These are phyloP conservation scores for Enteromius unitaeniatus DNA, from an alignment of 2,797 vertebrate genomes.

Conservation along the genomic window DNA sequence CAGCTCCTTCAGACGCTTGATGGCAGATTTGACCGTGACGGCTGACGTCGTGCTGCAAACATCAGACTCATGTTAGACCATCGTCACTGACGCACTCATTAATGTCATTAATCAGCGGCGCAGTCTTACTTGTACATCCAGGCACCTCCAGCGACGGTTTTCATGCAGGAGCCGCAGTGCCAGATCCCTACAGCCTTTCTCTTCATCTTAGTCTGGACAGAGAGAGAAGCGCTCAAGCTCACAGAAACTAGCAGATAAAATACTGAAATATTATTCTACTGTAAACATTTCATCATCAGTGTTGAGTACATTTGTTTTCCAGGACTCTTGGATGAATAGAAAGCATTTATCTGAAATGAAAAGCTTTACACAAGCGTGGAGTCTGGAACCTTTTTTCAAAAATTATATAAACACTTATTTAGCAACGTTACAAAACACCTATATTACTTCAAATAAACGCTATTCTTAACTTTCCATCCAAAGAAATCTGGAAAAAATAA, in stretches of 20 bases:
- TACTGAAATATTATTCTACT: too few species aligned
- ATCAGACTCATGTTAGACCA: not conserved
- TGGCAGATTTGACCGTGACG: conserved; percentile 97
- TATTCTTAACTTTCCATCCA: too few species aligned
- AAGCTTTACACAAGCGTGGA: too few species aligned
- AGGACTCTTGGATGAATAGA: too few species aligned
- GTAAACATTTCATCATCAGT: too few species aligned
- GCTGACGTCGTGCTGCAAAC: conserved; percentile 92
- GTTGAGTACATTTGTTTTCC: too few species aligned
- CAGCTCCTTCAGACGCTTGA: conserved; percentile 97
- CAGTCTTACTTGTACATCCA: conserved; percentile 96
- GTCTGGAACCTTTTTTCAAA: too few species aligned
- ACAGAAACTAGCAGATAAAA: not conserved
- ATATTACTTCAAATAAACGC: too few species aligned
- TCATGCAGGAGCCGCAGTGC: conserved; percentile 98
- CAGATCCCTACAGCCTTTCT: conserved; percentile 97
- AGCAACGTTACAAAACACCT: too few species aligned
- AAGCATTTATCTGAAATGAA: too few species aligned
- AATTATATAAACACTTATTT: too few species aligned
- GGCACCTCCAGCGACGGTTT: conserved; percentile 96
- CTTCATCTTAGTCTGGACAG: conserved; percentile 96
- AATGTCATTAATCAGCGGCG: not conserved
- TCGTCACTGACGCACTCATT: not conserved
- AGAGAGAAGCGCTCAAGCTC: not conserved
- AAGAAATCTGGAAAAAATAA: too few species aligned